Conservation (phyloP, 2,797 vertebrate genomes). For the Chaunax sp. region DNA sequence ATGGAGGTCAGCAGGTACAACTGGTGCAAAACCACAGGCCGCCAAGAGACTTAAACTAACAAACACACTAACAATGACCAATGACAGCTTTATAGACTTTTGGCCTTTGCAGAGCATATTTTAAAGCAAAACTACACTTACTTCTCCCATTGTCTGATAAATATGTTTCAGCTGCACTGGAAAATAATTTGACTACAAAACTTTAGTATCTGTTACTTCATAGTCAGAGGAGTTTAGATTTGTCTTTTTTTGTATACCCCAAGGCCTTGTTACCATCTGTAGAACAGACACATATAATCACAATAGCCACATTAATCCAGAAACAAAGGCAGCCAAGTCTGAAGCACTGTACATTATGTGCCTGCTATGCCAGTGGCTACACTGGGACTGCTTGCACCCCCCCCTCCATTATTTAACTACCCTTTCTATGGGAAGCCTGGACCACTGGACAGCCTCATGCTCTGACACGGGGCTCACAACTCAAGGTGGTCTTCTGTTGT, state of each 20-base stretch:
- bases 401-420: neutral
- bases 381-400: neutral
- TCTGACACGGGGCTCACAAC: neutral
- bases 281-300: slow-evolving; percentile 11
- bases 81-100: slow-evolving; percentile 63
- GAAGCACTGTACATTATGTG: neutral
- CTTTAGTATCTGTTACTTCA: neutral
- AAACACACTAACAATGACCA: slow-evolving; percentile 50
- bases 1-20: slow-evolving; percentile 65
- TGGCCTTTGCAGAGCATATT: slow-evolving; percentile 35
- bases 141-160: slow-evolving; percentile 28
- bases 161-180: slow-evolving; percentile 26
- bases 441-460: slow-evolving; percentile 10
- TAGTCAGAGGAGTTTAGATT: slow-evolving; percentile 4
- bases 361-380: slow-evolving; percentile 8
- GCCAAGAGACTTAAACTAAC: slow-evolving; percentile 45
- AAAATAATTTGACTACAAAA: slow-evolving; percentile 2
- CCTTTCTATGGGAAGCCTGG: neutral
- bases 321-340: slow-evolving; percentile 7
- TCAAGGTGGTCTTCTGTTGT: too few relatives aligned
- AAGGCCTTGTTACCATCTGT: slow-evolving; percentile 14
- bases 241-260: neutral
- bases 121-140: slow-evolving; percentile 48
- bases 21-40: slow-evolving; percentile 42
- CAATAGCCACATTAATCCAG: neutral